phyloP scores from a whole-genome alignment of 2,797 vertebrate genomes.

The Hylomyscus alleni region DNA sequence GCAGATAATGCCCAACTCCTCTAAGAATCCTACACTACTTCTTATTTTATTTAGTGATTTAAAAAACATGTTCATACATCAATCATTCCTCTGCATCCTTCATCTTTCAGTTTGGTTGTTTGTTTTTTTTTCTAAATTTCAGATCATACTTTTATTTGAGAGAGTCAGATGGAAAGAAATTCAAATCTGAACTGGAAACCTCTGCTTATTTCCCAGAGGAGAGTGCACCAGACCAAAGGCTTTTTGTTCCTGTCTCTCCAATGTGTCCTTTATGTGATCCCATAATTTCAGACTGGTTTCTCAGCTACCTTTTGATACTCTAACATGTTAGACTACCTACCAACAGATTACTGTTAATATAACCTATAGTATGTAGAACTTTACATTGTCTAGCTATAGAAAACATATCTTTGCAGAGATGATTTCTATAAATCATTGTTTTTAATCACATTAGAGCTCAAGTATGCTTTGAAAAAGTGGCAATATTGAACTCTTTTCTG shows the following conservation, averaged over 20 bases:
- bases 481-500: not conserved
- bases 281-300: not conserved
- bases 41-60: conserved; percentile 60
- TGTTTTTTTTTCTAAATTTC: not conserved
- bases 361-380: not conserved
- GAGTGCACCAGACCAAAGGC: accelerated
- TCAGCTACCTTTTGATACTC: not conserved
- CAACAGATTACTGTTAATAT: not conserved
- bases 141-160: not conserved
- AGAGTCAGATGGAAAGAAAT: not conserved
- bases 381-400: not conserved
- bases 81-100: not conserved
- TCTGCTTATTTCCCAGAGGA: not conserved
- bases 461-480: not conserved
- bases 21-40: not conserved
- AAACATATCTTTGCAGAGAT: not conserved
- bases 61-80: conserved; percentile 38
- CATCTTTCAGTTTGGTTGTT: not conserved
- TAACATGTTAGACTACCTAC: not conserved
- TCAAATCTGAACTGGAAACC: conserved; percentile 12
- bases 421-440: not conserved
- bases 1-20: conserved; percentile 44
- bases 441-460: not conserved
- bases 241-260: not conserved
- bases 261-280: not conserved